Base-by-base conservation (phyloP, 2,888 invertebrate genomes). In the Mythimna vitellina region DNA sequence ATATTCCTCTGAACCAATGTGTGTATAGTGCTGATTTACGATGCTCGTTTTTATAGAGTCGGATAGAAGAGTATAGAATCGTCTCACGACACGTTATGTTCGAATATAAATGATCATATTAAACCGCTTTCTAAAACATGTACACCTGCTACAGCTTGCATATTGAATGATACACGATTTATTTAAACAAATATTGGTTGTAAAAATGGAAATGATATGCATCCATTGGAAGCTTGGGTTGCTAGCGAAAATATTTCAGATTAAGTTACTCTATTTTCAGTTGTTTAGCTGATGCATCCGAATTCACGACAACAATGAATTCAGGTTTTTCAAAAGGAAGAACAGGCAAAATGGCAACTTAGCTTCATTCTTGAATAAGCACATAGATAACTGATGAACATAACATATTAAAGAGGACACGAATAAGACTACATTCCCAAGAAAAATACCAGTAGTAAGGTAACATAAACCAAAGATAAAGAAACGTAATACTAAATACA, bases 101-200 rank as follows among this genome's bases (percentile, higher is more conserved):
- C 86, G 91, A 89, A 89, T 92, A 89, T 89, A 89, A 91, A 92
- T 84, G 87, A 83, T 81, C 82, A 49, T 76, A 90, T 92, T 91
- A 89, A 80, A 76, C 87, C 81, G 87, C 92, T 92, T 91, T 92
- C 92, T 90, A 91, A 89, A 86, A 80, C 73, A 65, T 75, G 70
- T 82, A 82, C 84, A 82, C 83, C 83, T 80, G 79, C 60, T 60
- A 22, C 22, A 60, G 22, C 80, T 64, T 65, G 70, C 67, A 66
- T 76, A 76, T 62, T 75, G 56, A 70, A 49, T 60, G 42, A 54
- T 62, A 70, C 49, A 61, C 22, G 46, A 56, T 64, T 22, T 65
- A 68, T 58, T 62, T 51, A 42, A 60, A 72, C 9, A 57, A 68
- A 78, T 67, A 73, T 67, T 70, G 6, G 7, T n/a, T 70, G 3